Evolutionary conservation across 2,888 invertebrate genomes (phyloP).

Genomic region (Dione vanillae): DNA sequence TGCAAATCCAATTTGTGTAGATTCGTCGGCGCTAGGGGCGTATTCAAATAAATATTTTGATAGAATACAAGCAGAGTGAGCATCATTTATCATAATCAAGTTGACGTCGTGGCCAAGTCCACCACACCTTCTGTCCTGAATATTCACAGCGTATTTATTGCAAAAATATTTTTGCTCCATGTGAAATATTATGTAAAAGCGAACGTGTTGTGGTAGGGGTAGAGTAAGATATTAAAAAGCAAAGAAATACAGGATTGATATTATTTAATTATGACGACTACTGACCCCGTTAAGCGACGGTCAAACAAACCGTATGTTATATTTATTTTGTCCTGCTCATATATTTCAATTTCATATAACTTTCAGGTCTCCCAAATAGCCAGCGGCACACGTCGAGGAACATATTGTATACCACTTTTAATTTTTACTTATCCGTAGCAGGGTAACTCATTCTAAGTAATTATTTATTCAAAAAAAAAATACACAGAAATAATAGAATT

Average conservation of each 20-base stretch:
- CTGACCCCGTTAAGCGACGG: no score
- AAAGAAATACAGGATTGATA: conserved; percentile 1
- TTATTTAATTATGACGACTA: conserved; percentile 6
- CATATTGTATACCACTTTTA: no score
- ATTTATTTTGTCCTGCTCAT: no score
- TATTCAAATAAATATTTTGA: conserved; percentile 71
- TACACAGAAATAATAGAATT: no score
- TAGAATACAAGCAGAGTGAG: conserved; percentile 60
- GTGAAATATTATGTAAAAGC: conserved; percentile 6
- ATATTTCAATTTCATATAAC: no score
- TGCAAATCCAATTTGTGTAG: conserved; percentile 65
- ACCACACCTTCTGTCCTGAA: conserved; percentile 67
- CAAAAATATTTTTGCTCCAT: conserved; percentile 1
- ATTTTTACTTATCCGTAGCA: no score
- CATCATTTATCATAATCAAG: conserved; percentile 80
- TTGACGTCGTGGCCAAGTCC: conserved; percentile 63
- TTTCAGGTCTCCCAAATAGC: no score
- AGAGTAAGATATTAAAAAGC: neutral
- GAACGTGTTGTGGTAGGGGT: neutral
- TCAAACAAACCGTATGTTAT: no score
- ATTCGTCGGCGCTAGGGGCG: conserved; percentile 55
- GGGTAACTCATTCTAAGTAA: no score
- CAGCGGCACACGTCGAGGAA: no score
- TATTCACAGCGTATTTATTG: conserved; percentile 46
- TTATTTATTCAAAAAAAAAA: no score